Evolutionary conservation across 1,140 invertebrate species (phyloP).

Genomic region (Antheraea pernyi): DNA sequence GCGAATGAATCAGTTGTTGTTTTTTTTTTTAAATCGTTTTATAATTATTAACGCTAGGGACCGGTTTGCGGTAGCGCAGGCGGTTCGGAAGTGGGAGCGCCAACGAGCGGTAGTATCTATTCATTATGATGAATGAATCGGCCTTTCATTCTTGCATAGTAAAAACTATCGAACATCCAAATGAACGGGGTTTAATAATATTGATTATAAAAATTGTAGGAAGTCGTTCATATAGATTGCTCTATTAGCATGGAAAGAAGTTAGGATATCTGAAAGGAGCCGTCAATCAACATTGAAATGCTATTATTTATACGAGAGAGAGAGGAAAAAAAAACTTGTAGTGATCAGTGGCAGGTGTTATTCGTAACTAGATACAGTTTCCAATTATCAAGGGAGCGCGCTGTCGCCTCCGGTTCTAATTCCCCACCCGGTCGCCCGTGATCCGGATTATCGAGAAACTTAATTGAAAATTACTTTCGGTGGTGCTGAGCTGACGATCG

Average conservation of each 20-base stretch:
- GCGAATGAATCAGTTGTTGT: constrained; percentile 51
- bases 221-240: constrained; percentile 30
- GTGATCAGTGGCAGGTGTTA: constrained; percentile 36
- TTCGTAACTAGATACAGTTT: constrained; percentile 57
- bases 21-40: constrained; percentile 54
- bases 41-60: constrained; percentile 62
- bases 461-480: constrained; percentile 70
- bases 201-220: constrained; percentile 42
- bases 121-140: constrained; percentile 75
- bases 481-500: constrained; percentile 36
- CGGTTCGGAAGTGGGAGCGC: constrained; percentile 56
- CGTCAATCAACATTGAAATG: constrained; percentile 10
- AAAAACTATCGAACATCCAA: constrained; percentile 17
- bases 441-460: constrained; percentile 70
- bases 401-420: constrained; percentile 46
- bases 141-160: constrained; percentile 48
- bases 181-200: constrained; percentile 36
- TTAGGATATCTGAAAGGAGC: constrained; percentile 15
- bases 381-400: constrained; percentile 51
- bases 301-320: constrained; percentile 17
- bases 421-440: constrained; percentile 35
- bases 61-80: constrained; percentile 57
- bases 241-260: constrained; percentile 28
- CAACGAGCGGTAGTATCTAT: constrained; percentile 40
- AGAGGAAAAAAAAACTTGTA: not conserved